These are phyloP conservation scores for Podarcis raffonei DNA, from an alignment of 2,113 vertebrate species.

Conservation along the genomic window DNA sequence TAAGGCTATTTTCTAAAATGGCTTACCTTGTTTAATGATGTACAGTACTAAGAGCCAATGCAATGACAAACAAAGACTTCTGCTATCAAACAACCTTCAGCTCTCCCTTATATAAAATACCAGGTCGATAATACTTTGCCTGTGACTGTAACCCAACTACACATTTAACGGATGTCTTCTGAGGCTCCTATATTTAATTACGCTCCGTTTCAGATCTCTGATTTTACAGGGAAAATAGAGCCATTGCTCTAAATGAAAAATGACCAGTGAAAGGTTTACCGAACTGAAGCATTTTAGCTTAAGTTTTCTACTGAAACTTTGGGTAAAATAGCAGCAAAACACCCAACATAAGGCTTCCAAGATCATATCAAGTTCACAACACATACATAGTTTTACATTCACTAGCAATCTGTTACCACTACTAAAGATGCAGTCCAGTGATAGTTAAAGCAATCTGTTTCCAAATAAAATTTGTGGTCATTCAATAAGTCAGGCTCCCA, in stretches of 20 bases:
- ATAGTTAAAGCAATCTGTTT: neutral
- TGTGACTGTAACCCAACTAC: constrained; percentile 15
- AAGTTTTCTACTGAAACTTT: constrained; percentile 9
- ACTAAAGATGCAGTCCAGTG: neutral
- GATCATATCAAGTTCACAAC: constrained; percentile 21
- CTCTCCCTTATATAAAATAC: constrained; percentile 20
- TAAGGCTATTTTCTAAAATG: constrained; percentile 25
- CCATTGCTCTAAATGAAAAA: constrained; percentile 39
- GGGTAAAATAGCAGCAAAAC: constrained; percentile 24
- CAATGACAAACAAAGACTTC: constrained; percentile 1
- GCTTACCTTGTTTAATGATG: constrained; percentile 4
- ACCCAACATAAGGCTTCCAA: constrained; percentile 35
- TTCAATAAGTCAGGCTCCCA: neutral
- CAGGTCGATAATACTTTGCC: neutral
- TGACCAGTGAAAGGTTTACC: constrained; percentile 9
- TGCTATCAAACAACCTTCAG: neutral
- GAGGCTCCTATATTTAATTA: constrained; percentile 30
- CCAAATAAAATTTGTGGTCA: neutral
- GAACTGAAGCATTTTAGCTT: constrained; percentile 21
- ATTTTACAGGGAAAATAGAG: constrained; percentile 46
- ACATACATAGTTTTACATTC: neutral
- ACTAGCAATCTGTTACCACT: neutral
- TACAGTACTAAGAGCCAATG: neutral
- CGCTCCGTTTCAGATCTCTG: constrained; percentile 33
- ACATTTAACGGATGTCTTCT: constrained; percentile 28